A percentile compares a stretch with the other conserved stretches of the same genome.
Conservation (phyloP, 30 jellyfish, hydroid and myxozoan species). For the Cassiopea andromeda region DNA sequence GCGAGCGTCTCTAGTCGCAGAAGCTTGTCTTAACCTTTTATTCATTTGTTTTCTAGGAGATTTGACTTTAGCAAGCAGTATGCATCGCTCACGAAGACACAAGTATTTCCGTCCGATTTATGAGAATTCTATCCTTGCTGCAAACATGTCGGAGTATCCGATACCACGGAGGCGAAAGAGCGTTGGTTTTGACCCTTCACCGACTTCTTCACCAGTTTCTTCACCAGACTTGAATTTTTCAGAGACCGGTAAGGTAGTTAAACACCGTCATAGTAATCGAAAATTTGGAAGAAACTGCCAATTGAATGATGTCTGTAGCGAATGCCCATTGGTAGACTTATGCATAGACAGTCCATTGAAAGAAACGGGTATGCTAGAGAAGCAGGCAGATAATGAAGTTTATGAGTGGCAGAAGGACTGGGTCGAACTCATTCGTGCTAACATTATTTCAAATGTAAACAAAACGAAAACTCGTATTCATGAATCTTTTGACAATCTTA, state of each 20-base stretch:
- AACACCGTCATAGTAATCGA: slow-evolving; percentile 66
- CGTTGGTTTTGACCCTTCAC: slow-evolving; percentile 53
- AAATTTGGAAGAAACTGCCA: slow-evolving; percentile 38
- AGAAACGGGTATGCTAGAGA: slow-evolving; percentile 46
- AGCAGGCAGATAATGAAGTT: slow-evolving; percentile 38
- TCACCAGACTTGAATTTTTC: slow-evolving; percentile 70
- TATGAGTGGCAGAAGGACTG: slow-evolving; percentile 80
- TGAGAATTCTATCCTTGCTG: background rate
- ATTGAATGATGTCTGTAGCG: slow-evolving; percentile 53
- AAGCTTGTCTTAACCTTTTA: too few relatives aligned
- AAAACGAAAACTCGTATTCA: slow-evolving; percentile 51
- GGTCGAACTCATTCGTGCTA: slow-evolving; percentile 76
- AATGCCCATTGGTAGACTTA: slow-evolving; percentile 59
- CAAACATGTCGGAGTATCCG: slow-evolving; percentile 14
- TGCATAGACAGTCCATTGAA: slow-evolving; percentile 60
- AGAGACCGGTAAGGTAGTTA: slow-evolving; percentile 55
- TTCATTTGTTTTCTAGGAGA: background rate
- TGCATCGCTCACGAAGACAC: slow-evolving; percentile 7
- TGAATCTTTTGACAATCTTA: slow-evolving; percentile 56
- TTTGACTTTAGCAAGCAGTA: background rate
- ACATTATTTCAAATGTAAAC: slow-evolving; percentile 43
- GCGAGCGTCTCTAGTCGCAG: too few relatives aligned
- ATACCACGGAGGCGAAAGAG: slow-evolving; percentile 18
- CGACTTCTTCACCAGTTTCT: slow-evolving; percentile 49
- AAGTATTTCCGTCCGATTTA: slow-evolving; percentile 7